A percentile compares a stretch with the other conserved stretches of the same genome.
Evolutionary conservation across 2,797 vertebrate genomes (phyloP).

Genomic region (Vipera latastei): DNA sequence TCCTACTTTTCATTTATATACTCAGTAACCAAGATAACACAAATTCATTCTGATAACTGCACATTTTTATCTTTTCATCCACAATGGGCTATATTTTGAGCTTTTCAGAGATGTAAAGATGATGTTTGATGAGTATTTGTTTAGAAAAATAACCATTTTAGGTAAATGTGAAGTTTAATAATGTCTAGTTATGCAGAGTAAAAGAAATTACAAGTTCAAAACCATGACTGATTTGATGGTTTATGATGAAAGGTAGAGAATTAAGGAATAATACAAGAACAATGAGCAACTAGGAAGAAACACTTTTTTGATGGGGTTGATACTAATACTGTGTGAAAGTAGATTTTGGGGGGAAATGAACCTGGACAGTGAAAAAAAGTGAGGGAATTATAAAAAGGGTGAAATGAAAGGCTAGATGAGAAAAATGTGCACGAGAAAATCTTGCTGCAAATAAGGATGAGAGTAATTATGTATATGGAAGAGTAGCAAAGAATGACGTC

Average conservation of each 20-base stretch:
- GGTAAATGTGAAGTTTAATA: not conserved
- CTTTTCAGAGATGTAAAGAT: not conserved
- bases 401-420: not conserved
- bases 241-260: not conserved
- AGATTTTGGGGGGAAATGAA: not conserved
- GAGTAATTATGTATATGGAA: not conserved
- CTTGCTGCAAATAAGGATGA: not conserved
- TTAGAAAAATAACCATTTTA: not conserved
- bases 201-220: not conserved
- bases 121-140: not conserved
- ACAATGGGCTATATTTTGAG: not conserved
- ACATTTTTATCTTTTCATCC: not conserved
- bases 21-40: not conserved
- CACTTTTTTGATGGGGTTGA: not conserved
- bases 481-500: not conserved
- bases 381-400: not conserved
- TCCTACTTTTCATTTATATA: not conserved
- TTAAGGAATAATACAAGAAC: not conserved
- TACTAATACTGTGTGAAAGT: not conserved
- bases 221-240: not conserved
- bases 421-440: not conserved
- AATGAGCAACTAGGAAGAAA: not conserved
- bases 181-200: not conserved
- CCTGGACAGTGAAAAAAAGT: not conserved
- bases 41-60: not conserved